Base-by-base conservation (phyloP, 1,140 invertebrate genomes). In the Drosophila rhopaloa region DNA sequence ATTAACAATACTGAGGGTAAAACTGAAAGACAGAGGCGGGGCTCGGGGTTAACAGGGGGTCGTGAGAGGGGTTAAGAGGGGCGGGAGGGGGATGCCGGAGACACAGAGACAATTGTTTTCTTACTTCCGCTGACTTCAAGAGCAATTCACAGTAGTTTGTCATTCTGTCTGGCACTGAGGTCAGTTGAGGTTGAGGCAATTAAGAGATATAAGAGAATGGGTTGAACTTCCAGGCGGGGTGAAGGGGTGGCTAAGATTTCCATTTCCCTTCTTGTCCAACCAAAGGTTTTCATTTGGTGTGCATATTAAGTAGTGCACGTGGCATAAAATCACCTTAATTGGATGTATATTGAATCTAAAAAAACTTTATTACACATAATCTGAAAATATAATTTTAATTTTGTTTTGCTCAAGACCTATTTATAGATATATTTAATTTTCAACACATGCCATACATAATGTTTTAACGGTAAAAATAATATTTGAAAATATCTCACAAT, bases 101-200 rank as follows among this genome's bases (percentile, higher is more conserved):
- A 73, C 67, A 60, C 46, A 46, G 54, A 60, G 67, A 73, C 68
- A 73, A 73, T 73, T 73, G 47, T 73, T 73, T 73, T 73, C 56
- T 71, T 73, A 73, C 70, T 73, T 73, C 70, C 70, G 70, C 56
- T 73, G 66, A 38, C 56, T 73, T 73, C 56, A 73, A 73, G 70
- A 73, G 67, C 70, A 51, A 61, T 73, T 73, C 70, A 73, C 68
- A 73, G 68, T 73, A 73, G 70, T 73, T 73, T 73, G 70, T 73
- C 68, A 71, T 70, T 70, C 67, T 71, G 65, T 71, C 67, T 71
- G 67, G 37, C 44, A 48, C 67, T 71, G 67, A 71, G 67, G 70
- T 73, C 55, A 60, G 38, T 27, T 58, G 55, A 61, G 68, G 38
- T 61, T 60, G 70, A 51, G 70, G 68, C 70, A 73, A 73, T 73